These are phyloP conservation scores for Beaufortia kweichowensis DNA, from an alignment of 2,113 vertebrate species.

Conservation along the genomic window DNA sequence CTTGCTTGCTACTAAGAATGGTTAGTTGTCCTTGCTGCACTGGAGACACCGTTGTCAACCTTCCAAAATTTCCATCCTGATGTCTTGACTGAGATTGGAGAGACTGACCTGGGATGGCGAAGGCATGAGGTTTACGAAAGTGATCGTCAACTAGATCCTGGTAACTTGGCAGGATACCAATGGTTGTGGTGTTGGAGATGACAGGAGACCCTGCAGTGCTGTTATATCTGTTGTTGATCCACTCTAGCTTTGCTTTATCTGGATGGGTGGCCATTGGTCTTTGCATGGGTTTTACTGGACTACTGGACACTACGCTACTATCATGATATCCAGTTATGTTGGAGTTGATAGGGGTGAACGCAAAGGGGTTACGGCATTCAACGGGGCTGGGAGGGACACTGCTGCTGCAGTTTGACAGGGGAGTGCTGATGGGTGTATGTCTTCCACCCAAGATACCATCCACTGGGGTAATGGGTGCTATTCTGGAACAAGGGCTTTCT, in stretches of 20 bases:
- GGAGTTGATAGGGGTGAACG: slow-evolving; percentile 96
- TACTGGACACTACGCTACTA: slow-evolving; percentile 88
- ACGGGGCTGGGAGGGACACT: slow-evolving; percentile 94
- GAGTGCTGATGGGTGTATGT: slow-evolving; percentile 92
- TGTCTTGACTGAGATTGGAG: slow-evolving; percentile 88
- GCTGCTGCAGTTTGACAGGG: slow-evolving; percentile 90
- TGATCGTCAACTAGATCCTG: slow-evolving; percentile 94
- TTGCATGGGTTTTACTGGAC: slow-evolving; percentile 98
- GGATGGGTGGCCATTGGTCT: slow-evolving; percentile 97
- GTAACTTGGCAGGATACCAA: slow-evolving; percentile 88
- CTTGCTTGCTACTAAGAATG: slow-evolving; percentile 80
- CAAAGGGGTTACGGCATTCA: slow-evolving; percentile 95
- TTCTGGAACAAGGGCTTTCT: slow-evolving; percentile 89
- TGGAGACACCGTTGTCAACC: slow-evolving; percentile 90
- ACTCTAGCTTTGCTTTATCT: slow-evolving; percentile 94
- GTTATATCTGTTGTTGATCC: slow-evolving; percentile 93
- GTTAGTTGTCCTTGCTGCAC: slow-evolving; percentile 78
- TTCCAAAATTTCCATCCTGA: slow-evolving; percentile 84
- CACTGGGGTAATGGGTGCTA: slow-evolving; percentile 89
- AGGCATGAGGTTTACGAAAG: slow-evolving; percentile 96
- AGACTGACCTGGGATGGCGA: slow-evolving; percentile 91
- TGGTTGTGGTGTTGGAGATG: slow-evolving; percentile 77
- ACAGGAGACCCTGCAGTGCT: slow-evolving; percentile 75
- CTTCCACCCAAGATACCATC: slow-evolving; percentile 91
- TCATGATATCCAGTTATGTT: slow-evolving; percentile 89